Percentiles rank a stretch among this genome's conserved stretches.
These are phyloP conservation scores for Proterorhinus semilunaris DNA, from an alignment of 2,113 vertebrate species.

Conservation along the genomic window DNA sequence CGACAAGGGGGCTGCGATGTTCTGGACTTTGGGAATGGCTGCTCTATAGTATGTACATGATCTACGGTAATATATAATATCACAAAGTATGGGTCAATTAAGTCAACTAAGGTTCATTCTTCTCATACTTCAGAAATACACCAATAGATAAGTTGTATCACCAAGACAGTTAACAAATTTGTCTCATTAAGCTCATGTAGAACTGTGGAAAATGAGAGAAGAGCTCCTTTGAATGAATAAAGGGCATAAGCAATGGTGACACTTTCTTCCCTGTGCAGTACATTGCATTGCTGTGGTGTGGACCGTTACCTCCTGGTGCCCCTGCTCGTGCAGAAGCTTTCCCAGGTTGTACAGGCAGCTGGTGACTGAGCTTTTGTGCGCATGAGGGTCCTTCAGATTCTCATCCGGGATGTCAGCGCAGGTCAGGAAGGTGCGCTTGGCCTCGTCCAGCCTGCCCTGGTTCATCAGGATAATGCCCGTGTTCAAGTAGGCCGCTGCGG, in stretches of 20 bases:
- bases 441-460: conserved; percentile 91
- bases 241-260: background rate
- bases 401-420: conserved; percentile 98
- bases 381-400: conserved; percentile 97
- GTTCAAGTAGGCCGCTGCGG: conserved; percentile 96
- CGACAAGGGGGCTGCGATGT: too few relatives aligned
- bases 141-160: too few relatives aligned
- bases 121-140: too few relatives aligned
- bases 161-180: too few relatives aligned
- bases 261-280: background rate
- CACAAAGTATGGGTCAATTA: background rate
- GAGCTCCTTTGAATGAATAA: too few relatives aligned
- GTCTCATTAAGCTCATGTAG: too few relatives aligned
- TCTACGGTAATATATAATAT: background rate
- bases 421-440: conserved; percentile 90
- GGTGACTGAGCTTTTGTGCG: conserved; percentile 97
- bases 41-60: too few relatives aligned
- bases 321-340: conserved; percentile 96
- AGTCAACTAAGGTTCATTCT: background rate
- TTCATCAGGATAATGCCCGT: conserved; percentile 98
- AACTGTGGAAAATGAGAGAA: too few relatives aligned
- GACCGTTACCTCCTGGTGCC: conserved; percentile 86
- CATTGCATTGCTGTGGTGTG: background rate
- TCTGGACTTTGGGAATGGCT: too few relatives aligned
- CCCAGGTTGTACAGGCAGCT: conserved; percentile 98